phyloP scores from a whole-genome alignment of 1,140 invertebrate genomes.

The Tribolium castaneum region DNA sequence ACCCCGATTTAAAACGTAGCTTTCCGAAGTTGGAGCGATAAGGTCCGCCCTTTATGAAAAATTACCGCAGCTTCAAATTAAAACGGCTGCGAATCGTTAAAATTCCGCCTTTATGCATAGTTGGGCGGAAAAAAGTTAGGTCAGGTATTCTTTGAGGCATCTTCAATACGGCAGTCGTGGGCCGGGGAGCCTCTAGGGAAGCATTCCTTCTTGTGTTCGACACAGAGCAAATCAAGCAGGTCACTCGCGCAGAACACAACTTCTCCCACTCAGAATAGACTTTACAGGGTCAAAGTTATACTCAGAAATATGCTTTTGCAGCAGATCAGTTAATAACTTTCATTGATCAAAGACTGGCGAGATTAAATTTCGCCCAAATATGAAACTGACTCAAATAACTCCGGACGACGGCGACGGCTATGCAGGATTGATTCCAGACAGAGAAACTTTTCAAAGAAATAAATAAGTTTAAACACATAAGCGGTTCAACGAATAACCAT shows the following conservation, averaged over 20 bases:
- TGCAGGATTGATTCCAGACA: too few species aligned
- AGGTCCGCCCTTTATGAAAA: background rate
- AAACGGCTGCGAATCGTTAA: background rate
- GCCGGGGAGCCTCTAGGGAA: constrained; percentile 20
- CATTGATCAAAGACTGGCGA: constrained; percentile 36
- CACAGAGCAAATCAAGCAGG: constrained; percentile 41
- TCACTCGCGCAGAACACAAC: constrained; percentile 43
- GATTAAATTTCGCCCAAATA: constrained; percentile 37
- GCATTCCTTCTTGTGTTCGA: constrained; percentile 40
- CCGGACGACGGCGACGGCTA: too few species aligned
- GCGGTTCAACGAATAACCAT: too few species aligned
- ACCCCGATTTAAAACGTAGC: constrained; percentile 21
- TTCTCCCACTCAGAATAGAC: constrained; percentile 27
- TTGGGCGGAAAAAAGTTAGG: constrained; percentile 19
- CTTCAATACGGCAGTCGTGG: constrained; percentile 33
- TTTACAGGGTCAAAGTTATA: constrained; percentile 35
- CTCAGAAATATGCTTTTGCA: constrained; percentile 26
- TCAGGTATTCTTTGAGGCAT: constrained; percentile 37
- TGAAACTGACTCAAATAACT: background rate
- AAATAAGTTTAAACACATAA: too few species aligned
- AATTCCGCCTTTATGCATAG: constrained; percentile 25
- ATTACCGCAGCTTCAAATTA: background rate
- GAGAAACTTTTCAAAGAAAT: too few species aligned
- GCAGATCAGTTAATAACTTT: constrained; percentile 39
- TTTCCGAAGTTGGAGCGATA: constrained; percentile 3